Base-by-base conservation (phyloP, 1,140 invertebrate genomes). In the Chionoecetes opilio region DNA sequence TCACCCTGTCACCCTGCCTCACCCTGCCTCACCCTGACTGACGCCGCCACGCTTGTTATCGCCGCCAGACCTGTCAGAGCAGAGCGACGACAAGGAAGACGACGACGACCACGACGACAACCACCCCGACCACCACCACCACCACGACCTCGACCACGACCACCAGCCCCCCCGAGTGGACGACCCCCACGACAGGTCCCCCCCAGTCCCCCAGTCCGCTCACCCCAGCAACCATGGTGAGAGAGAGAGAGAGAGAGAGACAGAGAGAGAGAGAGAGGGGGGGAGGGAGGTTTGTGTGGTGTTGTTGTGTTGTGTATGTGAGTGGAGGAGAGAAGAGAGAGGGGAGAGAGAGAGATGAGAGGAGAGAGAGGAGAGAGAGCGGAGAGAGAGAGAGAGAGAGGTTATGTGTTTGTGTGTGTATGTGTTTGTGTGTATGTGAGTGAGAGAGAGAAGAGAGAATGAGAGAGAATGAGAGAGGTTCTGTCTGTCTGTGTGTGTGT, bases 241-340 rank as follows among this genome's bases (percentile, higher is more conserved):
- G 63, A 75, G 63, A 75, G 63, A 75, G 63, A 75, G 63, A 75
- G 63, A 75, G 63, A 75, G 63, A 75, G 63, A 75, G 63, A 75
- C 21, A 75, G 63, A 75, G 63, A 75, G 63, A 75, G 63, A 75
- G 63, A 75, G n/a, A 41, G 38, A 41, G 38, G 14, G 38, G 14
- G 38, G 14, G 38, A 41, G 38, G 14, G 38, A n/a, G n/a, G n/a
- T n/a, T n/a, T n/a, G n/a, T n/a, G n/a, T n/a, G n/a, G n/a, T n/a
- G n/a, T n/a, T n/a, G n/a, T n/a, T n/a, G n/a, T n/a, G n/a, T n/a
- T n/a, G n/a, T n/a, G n/a, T n/a, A n/a, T n/a, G n/a, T n/a, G 38
- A 41, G 38, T 6, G 38, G 14, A 14, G 14, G 38, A 41, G 38
- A 41, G 38, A 41, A 41, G 38, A 41, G 38, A 41, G 38, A 41